Evolutionary conservation across 2,797 vertebrate species (phyloP).

Genomic region (Hydrocynus forskahlii): DNA sequence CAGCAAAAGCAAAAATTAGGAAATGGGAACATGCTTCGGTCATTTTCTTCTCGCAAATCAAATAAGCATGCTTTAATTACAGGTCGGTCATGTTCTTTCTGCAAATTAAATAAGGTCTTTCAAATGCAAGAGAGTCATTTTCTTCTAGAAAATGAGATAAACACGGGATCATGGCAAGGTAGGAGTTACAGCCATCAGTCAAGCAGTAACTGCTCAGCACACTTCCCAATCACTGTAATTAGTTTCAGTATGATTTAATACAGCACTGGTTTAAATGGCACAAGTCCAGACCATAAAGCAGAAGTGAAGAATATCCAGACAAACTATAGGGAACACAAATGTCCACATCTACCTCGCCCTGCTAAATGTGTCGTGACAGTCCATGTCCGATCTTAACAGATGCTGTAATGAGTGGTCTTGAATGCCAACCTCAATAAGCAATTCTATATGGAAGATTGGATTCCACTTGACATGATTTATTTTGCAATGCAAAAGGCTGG

Average conservation of each 20-base stretch:
- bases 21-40: neutral
- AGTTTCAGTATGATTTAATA: neutral
- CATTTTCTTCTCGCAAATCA: neutral
- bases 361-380: neutral
- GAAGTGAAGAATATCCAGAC: neutral
- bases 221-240: constrained; percentile 3
- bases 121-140: neutral
- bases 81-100: neutral
- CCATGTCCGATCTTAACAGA: constrained; percentile 4
- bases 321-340: neutral
- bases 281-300: neutral
- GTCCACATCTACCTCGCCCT: no score
- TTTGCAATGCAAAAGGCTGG: constrained; percentile 14
- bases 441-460: neutral
- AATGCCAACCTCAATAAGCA: constrained; percentile 10
- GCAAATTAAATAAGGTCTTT: neutral
- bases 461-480: constrained; percentile 13
- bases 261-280: neutral
- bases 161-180: neutral
- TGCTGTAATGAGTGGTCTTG: neutral
- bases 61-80: neutral
- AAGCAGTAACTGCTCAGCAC: neutral
- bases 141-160: neutral
- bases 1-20: neutral
- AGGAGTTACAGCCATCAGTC: neutral